Base-by-base conservation (phyloP, 1,140 invertebrate species). In the Drosophila navojoa region DNA sequence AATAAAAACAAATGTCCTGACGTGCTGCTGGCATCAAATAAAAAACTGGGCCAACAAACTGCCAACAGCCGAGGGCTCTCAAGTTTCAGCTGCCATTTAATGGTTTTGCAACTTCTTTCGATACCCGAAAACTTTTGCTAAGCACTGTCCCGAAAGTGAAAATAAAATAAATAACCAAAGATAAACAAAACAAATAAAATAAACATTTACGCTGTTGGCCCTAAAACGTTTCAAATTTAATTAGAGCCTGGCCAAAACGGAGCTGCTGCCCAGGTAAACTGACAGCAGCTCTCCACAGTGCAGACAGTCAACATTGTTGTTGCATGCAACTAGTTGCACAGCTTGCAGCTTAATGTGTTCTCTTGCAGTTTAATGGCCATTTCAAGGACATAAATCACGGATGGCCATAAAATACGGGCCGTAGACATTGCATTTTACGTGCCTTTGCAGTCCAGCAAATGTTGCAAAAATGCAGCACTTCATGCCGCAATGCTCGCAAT, bases 1-100 rank as follows among this genome's bases (percentile, higher is more conserved):
- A 71, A 87, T 87, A 77, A 87, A 87, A 87, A 74, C 47, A 77
- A 87, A 87, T 89, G 84, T 77, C 57, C 68, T 74, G 70, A 68
- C 63, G 70, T 72, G 70, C 63, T 47, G 29, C 66, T 47, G 55
- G 63, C 47, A 67, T 44, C 27, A 71, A 71, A 69, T 53, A 71
- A 58, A 47, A 67, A 53, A 62, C 50, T 54, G 50, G 61, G 68
- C 76, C 80, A 82, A 73, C 71, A 59, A 70, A 82, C 71, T 76
- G 71, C 71, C 66, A 73, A 77, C 68, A 60, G 59, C 52, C 68
- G 57, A 66, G 57, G 55, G 52, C 63, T 72, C 67, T 72, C 68
- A 68, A 78, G 44, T 68, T 76, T 79, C 62, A 76, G 67, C 76
- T 68, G 69, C 61, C 68, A 81, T 85, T 85, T 85, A 85, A 85